Conservation (phyloP, 2,113 vertebrate genomes). For the Planiliza haematocheilus region DNA sequence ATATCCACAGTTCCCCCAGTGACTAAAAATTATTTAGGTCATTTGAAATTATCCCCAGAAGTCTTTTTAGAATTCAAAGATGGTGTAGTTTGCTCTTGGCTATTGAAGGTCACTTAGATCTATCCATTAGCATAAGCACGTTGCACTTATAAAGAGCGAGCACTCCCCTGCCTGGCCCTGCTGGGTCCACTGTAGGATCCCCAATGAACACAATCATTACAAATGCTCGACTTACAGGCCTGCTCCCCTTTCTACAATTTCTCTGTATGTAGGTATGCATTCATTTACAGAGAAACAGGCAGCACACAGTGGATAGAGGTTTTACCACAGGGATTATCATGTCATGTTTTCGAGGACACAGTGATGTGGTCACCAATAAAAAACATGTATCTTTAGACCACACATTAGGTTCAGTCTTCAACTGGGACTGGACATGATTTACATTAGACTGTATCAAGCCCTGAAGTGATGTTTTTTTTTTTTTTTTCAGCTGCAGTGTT, state of each 20-base stretch:
- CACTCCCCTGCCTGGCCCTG: constrained; percentile 41
- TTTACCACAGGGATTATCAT: constrained; percentile 58
- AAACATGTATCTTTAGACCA: constrained; percentile 40
- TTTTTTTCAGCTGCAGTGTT: constrained; percentile 40
- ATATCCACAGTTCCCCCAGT: constrained; percentile 50
- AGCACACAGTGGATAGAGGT: constrained; percentile 37
- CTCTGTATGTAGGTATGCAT: constrained; percentile 52
- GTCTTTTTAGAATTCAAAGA: constrained; percentile 75
- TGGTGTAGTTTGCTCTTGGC: constrained; percentile 66
- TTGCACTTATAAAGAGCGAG: constrained; percentile 54
- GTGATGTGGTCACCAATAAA: constrained; percentile 37
- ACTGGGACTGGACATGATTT: constrained; percentile 32
- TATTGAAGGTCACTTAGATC: constrained; percentile 74
- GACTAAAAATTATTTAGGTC: constrained; percentile 76
- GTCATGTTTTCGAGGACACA: constrained; percentile 48
- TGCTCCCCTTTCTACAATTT: constrained; percentile 57
- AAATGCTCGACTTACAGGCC: constrained; percentile 41
- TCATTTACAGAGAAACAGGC: constrained; percentile 52
- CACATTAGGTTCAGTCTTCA: constrained; percentile 24
- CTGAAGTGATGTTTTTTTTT: constrained; percentile 39
- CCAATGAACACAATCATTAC: constrained; percentile 64
- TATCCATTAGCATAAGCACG: constrained; percentile 71
- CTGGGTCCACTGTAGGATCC: constrained; percentile 55
- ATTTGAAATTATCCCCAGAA: constrained; percentile 70
- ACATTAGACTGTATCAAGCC: constrained; percentile 38